Base-by-base conservation (phyloP, 2,888 invertebrate genomes). In the Troglohyphantes excavatus region DNA sequence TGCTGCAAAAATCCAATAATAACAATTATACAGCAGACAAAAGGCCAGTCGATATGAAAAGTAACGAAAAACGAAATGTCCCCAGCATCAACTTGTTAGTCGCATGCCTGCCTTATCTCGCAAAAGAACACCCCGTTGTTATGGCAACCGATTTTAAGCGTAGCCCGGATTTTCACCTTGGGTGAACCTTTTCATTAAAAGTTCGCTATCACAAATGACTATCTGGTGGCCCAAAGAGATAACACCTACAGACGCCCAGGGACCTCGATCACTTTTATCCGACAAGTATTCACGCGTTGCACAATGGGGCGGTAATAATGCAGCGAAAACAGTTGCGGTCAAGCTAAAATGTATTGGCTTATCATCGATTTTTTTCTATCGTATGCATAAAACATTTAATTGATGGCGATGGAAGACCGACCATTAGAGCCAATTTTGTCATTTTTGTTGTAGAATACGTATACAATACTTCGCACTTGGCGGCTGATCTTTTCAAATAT, bases 121-220 rank as follows among this genome's bases (percentile, higher is more conserved):
- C 46, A 46, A 83, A 53, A 83, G 83, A 83, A 73, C 65, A 5
- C 43, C 33, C 29, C n/a, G 65, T 86, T 19, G n/a, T 59, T 75
- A 86, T 61, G 59, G 70, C 59, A 61, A 86, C 76, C 61, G 61
- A 65, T 75, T 84, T 84, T 84, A 84, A 84, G 84, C 68, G 33
- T 46, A 67, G 59, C 78, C 76, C 26, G 70, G 78, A 86, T 78
- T 70, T 86, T 86, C 78, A 83, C 83, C 83, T 83, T 63, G 43
- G 68, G 23, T 78, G 85, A 68, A 75, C 84, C 65, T 84, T 67
- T 84, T 84, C 84, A 84, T 84, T 84, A 84, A 84, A 75, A 84
- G 63, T 84, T 75, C 29, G 53, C 67, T 43, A 84, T 84, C 84
- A n/a, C 67, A 84, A 84, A 84, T 84, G 75, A 84, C 84, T 84